Conservation (phyloP, 2,888 invertebrate species). For the Malthinus seriepunctatus region DNA sequence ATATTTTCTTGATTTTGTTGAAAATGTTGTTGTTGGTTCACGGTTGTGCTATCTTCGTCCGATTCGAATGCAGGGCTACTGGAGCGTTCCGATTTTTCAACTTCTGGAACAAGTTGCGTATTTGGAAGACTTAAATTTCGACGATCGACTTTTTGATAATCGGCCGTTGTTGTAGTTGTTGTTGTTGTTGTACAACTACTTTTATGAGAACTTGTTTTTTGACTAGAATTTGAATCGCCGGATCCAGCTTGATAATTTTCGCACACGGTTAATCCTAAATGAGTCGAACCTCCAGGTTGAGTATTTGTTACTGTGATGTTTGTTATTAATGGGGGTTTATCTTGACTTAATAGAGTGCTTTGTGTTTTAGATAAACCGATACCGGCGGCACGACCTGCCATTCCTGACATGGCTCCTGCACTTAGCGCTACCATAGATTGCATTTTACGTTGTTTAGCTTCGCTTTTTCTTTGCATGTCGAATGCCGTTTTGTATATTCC, state of each 20-base stretch:
- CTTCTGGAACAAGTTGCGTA: slow-evolving; percentile 46
- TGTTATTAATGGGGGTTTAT: slow-evolving; percentile 65
- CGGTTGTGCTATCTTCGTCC: slow-evolving; percentile 80
- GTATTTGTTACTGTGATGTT: slow-evolving; percentile 53
- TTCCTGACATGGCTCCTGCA: slow-evolving; percentile 88
- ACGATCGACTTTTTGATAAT: slow-evolving; percentile 37
- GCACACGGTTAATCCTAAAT: slow-evolving; percentile 37
- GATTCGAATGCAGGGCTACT: slow-evolving; percentile 95
- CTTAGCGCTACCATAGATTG: slow-evolving; percentile 91
- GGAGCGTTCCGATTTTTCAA: slow-evolving; percentile 79
- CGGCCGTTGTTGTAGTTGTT: slow-evolving; percentile 54
- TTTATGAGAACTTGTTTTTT: slow-evolving; percentile 63
- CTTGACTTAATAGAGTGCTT: slow-evolving; percentile 69
- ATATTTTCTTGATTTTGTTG: slow-evolving; percentile 50
- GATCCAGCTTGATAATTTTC: slow-evolving; percentile 50
- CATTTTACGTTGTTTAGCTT: slow-evolving; percentile 94
- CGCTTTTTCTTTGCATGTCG: slow-evolving; percentile 96
- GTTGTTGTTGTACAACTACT: slow-evolving; percentile 62
- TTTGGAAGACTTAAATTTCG: slow-evolving; percentile 41
- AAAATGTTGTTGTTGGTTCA: slow-evolving; percentile 32
- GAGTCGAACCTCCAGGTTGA: slow-evolving; percentile 46
- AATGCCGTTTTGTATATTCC: slow-evolving; percentile 98
- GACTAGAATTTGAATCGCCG: slow-evolving; percentile 64
- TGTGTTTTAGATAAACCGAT: slow-evolving; percentile 81
- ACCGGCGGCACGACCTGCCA: slow-evolving; percentile 86